Conservation (phyloP, 2,113 vertebrate genomes). For the Halichoeres trimaculatus region DNA sequence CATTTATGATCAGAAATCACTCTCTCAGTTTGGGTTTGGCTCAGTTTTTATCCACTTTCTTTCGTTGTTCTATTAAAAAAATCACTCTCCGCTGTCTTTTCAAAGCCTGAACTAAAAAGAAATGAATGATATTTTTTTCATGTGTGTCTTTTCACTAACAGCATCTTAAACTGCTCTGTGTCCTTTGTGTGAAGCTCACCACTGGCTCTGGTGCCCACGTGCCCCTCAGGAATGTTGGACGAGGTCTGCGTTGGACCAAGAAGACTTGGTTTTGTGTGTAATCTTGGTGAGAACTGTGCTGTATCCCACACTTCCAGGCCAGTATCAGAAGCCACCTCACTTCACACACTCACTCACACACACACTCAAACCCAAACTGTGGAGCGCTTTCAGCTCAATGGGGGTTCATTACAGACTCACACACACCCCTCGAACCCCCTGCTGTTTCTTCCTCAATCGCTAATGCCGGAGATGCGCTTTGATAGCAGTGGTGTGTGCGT, state of each 20-base stretch:
- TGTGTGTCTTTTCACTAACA: no score
- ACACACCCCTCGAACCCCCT: constrained; percentile 45
- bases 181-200: neutral
- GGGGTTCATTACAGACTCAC: constrained; percentile 50
- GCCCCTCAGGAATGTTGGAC: neutral
- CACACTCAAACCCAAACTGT: constrained; percentile 5
- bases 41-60: no score
- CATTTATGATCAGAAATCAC: no score
- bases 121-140: no score
- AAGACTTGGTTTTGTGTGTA: neutral
- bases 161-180: no score
- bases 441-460: constrained; percentile 47
- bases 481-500: constrained; percentile 8
- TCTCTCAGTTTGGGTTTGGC: no score
- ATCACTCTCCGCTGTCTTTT: no score
- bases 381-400: constrained; percentile 37
- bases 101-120: no score
- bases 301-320: constrained; percentile 9
- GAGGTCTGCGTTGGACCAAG: neutral
- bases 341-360: constrained; percentile 9
- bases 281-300: constrained; percentile 6
- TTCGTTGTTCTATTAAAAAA: no score
- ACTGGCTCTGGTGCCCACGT: neutral
- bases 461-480: constrained; percentile 57
- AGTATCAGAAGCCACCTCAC: constrained; percentile 12